phyloP scores from a whole-genome alignment of 2,888 invertebrate genomes.

The Kryphioiulus occultus region DNA sequence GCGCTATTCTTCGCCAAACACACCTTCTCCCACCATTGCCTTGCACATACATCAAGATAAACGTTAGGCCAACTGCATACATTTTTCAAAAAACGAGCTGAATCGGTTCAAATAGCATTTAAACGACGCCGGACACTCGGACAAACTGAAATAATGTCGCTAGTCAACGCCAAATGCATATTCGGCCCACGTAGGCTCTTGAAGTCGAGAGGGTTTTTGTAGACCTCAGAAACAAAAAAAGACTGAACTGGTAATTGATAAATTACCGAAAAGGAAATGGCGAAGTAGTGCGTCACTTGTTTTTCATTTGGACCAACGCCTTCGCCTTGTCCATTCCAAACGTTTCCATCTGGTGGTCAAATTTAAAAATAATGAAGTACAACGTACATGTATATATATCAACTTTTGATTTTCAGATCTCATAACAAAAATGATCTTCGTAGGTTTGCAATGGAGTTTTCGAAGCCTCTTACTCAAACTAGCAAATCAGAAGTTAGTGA shows the following conservation, averaged over 20 bases:
- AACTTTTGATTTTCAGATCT: too few species aligned
- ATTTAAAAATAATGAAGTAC: too few species aligned
- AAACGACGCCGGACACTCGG: neutral
- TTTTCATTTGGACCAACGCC: neutral
- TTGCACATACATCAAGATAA: conserved; percentile 13
- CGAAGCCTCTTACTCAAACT: too few species aligned
- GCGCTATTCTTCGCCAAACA: conserved; percentile 12
- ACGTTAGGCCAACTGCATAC: neutral
- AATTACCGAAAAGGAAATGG: neutral
- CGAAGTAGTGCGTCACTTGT: neutral
- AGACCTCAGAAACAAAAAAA: neutral
- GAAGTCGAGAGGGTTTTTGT: neutral
- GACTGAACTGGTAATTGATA: neutral
- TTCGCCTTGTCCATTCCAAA: neutral
- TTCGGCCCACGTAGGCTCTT: neutral
- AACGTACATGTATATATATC: too few species aligned
- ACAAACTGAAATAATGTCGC: neutral
- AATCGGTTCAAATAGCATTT: conserved; percentile 12
- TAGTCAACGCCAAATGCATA: neutral
- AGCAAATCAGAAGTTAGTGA: too few species aligned
- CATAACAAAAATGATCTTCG: too few species aligned
- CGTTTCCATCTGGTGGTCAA: neutral
- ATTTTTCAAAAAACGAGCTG: neutral
- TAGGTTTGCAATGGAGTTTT: too few species aligned
- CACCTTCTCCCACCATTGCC: conserved; percentile 20